These are phyloP conservation scores for Anseranas semipalmata DNA, from an alignment of 2,113 vertebrate species.

Conservation along the genomic window DNA sequence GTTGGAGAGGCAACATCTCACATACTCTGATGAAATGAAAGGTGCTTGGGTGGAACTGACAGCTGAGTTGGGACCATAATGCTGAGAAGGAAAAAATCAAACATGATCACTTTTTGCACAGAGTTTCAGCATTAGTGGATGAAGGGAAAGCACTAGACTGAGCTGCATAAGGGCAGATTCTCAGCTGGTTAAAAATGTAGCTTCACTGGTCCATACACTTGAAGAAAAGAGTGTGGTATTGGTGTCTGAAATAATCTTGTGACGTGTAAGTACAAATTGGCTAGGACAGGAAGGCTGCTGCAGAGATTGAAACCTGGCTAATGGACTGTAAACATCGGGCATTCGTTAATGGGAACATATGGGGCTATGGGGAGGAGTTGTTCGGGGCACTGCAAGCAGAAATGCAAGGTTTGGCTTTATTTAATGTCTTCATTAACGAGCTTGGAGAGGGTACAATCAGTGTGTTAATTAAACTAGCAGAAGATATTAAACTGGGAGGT, in stretches of 20 bases:
- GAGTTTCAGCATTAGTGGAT: not conserved
- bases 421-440: slow-evolving; percentile 69
- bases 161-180: not conserved
- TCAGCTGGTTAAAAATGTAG: not conserved
- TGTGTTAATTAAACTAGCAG: slow-evolving; percentile 75
- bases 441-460: slow-evolving; percentile 61
- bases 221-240: not conserved
- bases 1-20: slow-evolving; percentile 21
- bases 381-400: slow-evolving; percentile 28
- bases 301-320: slow-evolving; percentile 35
- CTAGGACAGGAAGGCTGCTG: not conserved
- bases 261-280: slow-evolving; percentile 17
- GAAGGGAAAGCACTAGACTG: not conserved
- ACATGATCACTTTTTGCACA: not conserved
- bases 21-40: slow-evolving; percentile 1
- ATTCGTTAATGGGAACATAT: not conserved
- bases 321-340: not conserved
- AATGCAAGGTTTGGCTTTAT: slow-evolving; percentile 46
- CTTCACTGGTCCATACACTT: not conserved
- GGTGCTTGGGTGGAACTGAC: not conserved
- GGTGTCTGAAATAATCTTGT: slow-evolving; percentile 36
- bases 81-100: slow-evolving; percentile 28
- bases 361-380: slow-evolving; percentile 3
- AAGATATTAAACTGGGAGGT: slow-evolving; percentile 70
- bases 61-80: not conserved